Percentiles rank a stretch among this genome's conserved stretches.
Evolutionary conservation across 2,113 vertebrate genomes (phyloP).

Genomic region (Mormoops blainvillei): DNA sequence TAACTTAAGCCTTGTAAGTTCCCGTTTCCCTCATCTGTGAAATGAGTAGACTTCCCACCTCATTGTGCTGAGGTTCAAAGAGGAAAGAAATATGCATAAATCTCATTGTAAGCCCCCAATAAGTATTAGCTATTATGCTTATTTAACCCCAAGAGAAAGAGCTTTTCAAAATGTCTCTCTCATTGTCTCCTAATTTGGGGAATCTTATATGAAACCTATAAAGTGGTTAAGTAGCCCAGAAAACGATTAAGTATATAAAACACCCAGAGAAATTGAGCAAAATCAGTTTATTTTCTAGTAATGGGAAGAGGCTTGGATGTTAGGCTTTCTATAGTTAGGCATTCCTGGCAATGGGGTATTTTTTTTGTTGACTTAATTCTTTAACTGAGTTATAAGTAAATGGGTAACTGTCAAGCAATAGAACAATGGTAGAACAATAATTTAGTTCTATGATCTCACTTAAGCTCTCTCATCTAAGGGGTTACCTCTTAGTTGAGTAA

Average conservation of each 20-base stretch:
- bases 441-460: not conserved
- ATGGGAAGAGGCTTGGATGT: not conserved
- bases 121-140: not conserved
- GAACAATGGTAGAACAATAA: not conserved
- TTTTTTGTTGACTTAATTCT: slow-evolving; percentile 1
- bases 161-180: not conserved
- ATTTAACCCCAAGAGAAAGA: not conserved
- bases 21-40: not conserved
- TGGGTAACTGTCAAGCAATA: slow-evolving; percentile 16
- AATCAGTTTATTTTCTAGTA: not conserved
- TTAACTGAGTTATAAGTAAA: slow-evolving; percentile 39
- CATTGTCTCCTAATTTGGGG: not conserved
- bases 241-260: not conserved
- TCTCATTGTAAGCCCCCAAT: not conserved
- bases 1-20: not conserved
- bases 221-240: not conserved
- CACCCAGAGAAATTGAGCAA: not conserved
- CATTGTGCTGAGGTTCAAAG: not conserved
- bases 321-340: not conserved
- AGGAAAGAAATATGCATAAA: not conserved
- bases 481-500: not conserved
- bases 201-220: not conserved
- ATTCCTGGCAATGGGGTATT: not conserved
- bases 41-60: not conserved
- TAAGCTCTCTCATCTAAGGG: not conserved